These are phyloP conservation scores for Oikopleura dioica DNA, from an alignment of 23 tunicate species.

Conservation along the genomic window DNA sequence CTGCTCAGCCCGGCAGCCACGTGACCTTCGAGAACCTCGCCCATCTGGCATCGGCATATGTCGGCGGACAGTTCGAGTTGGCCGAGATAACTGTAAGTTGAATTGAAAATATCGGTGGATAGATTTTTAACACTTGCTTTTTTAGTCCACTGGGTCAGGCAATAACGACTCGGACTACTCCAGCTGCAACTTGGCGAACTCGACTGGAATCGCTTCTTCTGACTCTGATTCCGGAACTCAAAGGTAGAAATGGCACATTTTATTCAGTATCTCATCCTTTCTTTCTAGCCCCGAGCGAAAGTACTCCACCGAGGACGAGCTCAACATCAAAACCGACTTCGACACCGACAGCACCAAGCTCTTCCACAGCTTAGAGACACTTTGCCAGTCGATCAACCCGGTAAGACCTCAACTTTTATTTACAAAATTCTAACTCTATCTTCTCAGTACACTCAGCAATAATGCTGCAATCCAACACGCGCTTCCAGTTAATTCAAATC, in stretches of 20 bases:
- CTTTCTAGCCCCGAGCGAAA: slow-evolving; percentile 6
- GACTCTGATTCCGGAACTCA: neutral
- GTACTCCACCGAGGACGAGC: neutral
- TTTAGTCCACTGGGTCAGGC: neutral
- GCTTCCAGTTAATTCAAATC: no score
- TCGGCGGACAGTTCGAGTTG: no score
- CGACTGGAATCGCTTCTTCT: neutral
- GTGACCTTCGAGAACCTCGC: neutral
- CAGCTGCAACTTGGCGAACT: neutral
- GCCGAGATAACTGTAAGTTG: no score
- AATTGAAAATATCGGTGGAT: no score
- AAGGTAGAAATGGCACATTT: neutral
- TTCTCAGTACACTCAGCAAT: no score
- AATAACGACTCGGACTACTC: neutral
- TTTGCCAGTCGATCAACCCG: no score
- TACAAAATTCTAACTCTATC: no score
- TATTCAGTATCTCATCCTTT: neutral
- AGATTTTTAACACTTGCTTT: neutral
- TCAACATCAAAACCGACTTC: no score
- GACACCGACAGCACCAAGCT: no score
- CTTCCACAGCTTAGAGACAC: no score
- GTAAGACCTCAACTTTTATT: no score
- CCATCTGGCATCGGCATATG: neutral
- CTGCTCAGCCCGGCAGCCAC: neutral
- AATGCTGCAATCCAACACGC: no score